phyloP scores from a whole-genome alignment of 2,888 invertebrate species.

The Arrhopalites spinosus region DNA sequence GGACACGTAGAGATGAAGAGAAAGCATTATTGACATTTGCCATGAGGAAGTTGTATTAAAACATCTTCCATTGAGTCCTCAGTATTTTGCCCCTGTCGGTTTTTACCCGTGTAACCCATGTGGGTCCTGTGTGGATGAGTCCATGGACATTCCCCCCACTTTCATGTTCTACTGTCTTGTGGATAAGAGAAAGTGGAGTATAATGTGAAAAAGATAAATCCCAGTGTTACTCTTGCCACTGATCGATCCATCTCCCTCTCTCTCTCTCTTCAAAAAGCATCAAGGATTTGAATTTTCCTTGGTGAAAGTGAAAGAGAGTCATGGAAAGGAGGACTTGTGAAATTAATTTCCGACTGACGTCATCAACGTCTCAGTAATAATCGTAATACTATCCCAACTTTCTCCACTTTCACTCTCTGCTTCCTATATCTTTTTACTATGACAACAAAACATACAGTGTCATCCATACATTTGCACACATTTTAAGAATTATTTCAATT shows the following conservation, averaged over 20 bases:
- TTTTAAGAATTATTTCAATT: too few relatives aligned
- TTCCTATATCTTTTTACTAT: too few relatives aligned
- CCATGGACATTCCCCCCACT: neutral
- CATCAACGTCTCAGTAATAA: slow-evolving; percentile 35
- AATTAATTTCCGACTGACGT: slow-evolving; percentile 48
- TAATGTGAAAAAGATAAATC: slow-evolving; percentile 29
- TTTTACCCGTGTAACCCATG: neutral
- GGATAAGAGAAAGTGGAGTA: slow-evolving; percentile 1
- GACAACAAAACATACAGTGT: too few relatives aligned
- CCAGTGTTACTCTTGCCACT: slow-evolving; percentile 22
- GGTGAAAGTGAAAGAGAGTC: slow-evolving; percentile 15
- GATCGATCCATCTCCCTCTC: slow-evolving; percentile 26
- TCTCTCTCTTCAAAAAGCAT: slow-evolving; percentile 7
- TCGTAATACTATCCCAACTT: slow-evolving; percentile 22
- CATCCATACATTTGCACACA: too few relatives aligned
- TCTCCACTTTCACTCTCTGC: slow-evolving; percentile 12
- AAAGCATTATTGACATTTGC: slow-evolving; percentile 19
- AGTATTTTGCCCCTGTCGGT: neutral
- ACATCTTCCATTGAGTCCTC: neutral
- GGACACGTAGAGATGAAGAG: neutral
- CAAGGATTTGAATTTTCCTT: slow-evolving; percentile 38
- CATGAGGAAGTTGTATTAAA: neutral
- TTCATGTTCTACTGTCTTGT: neutral
- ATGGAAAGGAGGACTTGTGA: slow-evolving; percentile 44
- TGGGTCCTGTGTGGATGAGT: neutral